Evolutionary conservation across 2,113 vertebrate genomes (phyloP).

Genomic region (Cebus imitator): DNA sequence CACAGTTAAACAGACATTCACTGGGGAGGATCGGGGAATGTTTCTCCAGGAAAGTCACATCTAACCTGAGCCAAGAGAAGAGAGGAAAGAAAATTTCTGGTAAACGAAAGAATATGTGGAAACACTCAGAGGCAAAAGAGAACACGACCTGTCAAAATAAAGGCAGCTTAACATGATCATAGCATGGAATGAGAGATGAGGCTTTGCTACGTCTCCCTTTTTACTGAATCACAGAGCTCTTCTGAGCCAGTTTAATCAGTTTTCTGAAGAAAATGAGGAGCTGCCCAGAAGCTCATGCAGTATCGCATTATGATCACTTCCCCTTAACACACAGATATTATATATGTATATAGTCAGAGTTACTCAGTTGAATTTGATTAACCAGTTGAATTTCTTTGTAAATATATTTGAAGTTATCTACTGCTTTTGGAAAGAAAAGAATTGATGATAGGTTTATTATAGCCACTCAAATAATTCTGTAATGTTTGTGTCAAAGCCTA

Average conservation of each 20-base stretch:
- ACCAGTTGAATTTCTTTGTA: not conserved
- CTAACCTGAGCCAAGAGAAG: not conserved
- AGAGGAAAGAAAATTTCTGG: not conserved
- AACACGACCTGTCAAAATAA: not conserved
- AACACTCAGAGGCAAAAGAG: not conserved
- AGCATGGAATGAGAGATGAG: fast-evolving
- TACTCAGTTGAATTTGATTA: too few species aligned
- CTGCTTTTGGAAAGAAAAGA: not conserved
- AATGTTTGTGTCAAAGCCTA: not conserved
- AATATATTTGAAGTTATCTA: not conserved
- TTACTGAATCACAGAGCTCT: not conserved
- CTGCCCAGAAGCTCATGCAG: not conserved
- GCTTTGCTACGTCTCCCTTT: too few species aligned
- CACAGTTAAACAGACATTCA: not conserved
- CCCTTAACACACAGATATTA: not conserved
- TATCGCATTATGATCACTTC: not conserved
- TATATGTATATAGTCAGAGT: not conserved
- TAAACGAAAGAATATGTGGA: not conserved
- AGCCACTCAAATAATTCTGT: not conserved
- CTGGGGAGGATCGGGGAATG: not conserved
- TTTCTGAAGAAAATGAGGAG: not conserved
- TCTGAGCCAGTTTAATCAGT: not conserved
- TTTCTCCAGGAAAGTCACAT: not conserved
- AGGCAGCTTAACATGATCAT: not conserved
- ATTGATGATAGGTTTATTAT: too few species aligned